These are phyloP conservation scores for Calephelis virginiensis DNA, from an alignment of 1,140 invertebrate species.

Conservation along the genomic window DNA sequence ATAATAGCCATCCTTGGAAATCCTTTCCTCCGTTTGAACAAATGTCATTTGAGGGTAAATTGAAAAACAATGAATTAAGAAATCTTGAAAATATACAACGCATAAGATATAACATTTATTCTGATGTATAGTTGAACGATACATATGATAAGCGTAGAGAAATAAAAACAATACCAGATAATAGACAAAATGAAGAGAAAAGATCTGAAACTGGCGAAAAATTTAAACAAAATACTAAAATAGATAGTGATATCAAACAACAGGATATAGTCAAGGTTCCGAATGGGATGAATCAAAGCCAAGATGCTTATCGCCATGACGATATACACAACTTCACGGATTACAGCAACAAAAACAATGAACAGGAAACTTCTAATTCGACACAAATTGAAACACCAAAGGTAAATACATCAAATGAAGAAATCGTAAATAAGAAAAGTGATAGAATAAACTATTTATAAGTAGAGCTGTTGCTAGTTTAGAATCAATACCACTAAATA, in stretches of 20 bases:
- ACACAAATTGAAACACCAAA: conserved; percentile 11
- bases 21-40: background rate
- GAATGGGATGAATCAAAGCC: conserved; percentile 7
- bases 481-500: background rate
- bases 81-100: conserved; percentile 7
- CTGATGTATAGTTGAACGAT: background rate
- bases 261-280: conserved; percentile 5
- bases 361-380: conserved; percentile 11
- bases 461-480: background rate
- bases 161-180: background rate
- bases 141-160: background rate
- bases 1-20: background rate
- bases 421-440: background rate
- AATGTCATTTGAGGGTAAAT: background rate
- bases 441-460: conserved; percentile 1
- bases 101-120: background rate
- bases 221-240: background rate
- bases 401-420: background rate
- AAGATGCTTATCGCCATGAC: conserved; percentile 7
- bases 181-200: background rate
- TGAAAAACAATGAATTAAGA: background rate
- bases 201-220: background rate
- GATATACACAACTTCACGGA: conserved; percentile 4
- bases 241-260: background rate
- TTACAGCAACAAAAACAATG: conserved; percentile 9